Evolutionary conservation across 2,113 vertebrate genomes (phyloP), one percentile per base, ranked within the genome.

Genomic region (Pseudopipra pipra): DNA sequence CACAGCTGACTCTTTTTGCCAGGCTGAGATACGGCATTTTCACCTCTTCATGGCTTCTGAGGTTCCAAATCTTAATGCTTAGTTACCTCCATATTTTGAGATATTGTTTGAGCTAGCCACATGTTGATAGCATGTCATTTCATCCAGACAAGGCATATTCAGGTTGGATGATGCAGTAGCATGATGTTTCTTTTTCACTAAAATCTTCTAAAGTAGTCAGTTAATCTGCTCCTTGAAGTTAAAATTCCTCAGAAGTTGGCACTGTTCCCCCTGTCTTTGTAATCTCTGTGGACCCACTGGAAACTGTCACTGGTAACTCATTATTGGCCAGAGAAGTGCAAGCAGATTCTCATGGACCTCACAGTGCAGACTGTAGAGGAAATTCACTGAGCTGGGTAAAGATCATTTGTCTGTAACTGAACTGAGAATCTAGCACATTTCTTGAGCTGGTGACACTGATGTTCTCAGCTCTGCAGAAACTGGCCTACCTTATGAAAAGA

Each of bases 331-430:
- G 39, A 67, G 20, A 65, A 51, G 22, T 28, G 1, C 2, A 47
- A 71, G 31, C 21, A 75, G 58, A 15, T 86, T 89, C 35, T 82
- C 47, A 37, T 49, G 14, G 11, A 59, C 52, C 39, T 72, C 52
- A 55, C 14, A 6, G 39, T 54, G 43, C 14, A 56, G 51, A 28
- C 24, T 76, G 24, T 27, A 83, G 58, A 30, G 65, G 13, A 44
- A 19, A 0, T 0, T 76, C 2, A 0, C 10, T 61, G 54, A 55
- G 8, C 31, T 0, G 1, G 15, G 17, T 28, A 28, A 80, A 86
- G 41, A 58, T 56, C 14, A 41, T 76, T 46, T 80, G 11, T 20
- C 28, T 79, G n/a, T 52, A 62, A 54, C 4, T 63, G 49, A 76
- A 23, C 12, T 3, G 4, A 63, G 31, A 75, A 52, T 56, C 46